Evolutionary conservation across 2,888 invertebrate genomes (phyloP), one percentile per base, ranked within the genome.

Genomic region (Cryptus armator): DNA sequence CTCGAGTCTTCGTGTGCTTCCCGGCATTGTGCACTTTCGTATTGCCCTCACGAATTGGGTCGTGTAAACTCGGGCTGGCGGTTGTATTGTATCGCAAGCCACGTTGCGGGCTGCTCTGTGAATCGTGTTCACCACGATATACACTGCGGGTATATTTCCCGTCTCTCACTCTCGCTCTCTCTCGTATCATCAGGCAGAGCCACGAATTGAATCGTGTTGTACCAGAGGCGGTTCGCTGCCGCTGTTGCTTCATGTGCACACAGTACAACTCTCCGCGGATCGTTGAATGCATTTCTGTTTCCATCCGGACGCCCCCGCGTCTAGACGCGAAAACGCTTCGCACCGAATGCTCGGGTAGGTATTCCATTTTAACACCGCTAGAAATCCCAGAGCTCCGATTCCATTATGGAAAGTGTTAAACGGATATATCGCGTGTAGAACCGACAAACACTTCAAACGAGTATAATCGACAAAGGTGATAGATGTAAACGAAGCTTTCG

Each of bases 11-110:
- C 66, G 64, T 77, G 64, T 70, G 81, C 48, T 29, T n/a, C 64
- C 64, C 64, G 70, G 80, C 64, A 76, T 79, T 80, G 83, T 84
- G 76, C 80, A 84, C 83, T 84, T 84, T 84, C 83, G 80, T 71
- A 84, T 84, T 80, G 76, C 79, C 24, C 71, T 84, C 80, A 80
- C 83, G 80, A 85, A 85, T 83, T 80, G 83, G 83, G 83, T 83
- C 85, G 83, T 81, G 85, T 85, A 83, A 85, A 83, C 83, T 83
- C 68, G 76, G 83, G 71, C 81, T 71, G 43, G 66, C 66, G 59
- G 83, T 75, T 76, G 74, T 82, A 78, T 71, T 78, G 77, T 84
- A 74, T 68, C 53, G 53, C 14, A 43, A 56, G 64, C 66, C 32
- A 53, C 74, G 46, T 37, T 53, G 70, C 37, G 37, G 37, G 37